These are phyloP conservation scores for Incurvaria masculella DNA, from an alignment of 2,888 invertebrate genomes.

Conservation along the genomic window DNA sequence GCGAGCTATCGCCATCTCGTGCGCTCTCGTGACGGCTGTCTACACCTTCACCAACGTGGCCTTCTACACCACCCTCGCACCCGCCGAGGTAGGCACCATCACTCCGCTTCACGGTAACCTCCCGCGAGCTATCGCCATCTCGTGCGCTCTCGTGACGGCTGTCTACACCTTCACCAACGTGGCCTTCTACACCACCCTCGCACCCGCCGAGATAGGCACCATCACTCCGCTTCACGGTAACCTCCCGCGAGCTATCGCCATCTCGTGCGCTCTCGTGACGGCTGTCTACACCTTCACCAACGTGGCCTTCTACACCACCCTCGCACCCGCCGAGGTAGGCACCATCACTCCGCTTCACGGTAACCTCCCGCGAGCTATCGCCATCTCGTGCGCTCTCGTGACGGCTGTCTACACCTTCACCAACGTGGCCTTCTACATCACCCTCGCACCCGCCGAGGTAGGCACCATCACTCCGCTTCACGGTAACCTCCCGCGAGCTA, in stretches of 20 bases:
- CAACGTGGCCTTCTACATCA: slow-evolving; percentile 96
- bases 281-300: slow-evolving; percentile 94
- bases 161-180: slow-evolving; percentile 95
- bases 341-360: no score
- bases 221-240: no score
- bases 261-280: slow-evolving; percentile 92
- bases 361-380: no score
- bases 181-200: slow-evolving; percentile 95
- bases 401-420: slow-evolving; percentile 94
- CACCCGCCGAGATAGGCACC: slow-evolving; percentile 81
- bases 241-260: slow-evolving; percentile 91
- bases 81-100: slow-evolving; percentile 79
- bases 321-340: slow-evolving; percentile 83
- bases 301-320: slow-evolving; percentile 94
- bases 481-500: no score
- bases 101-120: no score
- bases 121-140: slow-evolving; percentile 97
- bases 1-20: slow-evolving; percentile 97
- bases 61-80: slow-evolving; percentile 93
- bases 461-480: no score
- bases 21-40: slow-evolving; percentile 88
- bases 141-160: slow-evolving; percentile 88
- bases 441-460: slow-evolving; percentile 88
- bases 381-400: slow-evolving; percentile 90
- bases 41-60: slow-evolving; percentile 96